These are phyloP conservation scores for Aldabrachelys gigantea DNA, from an alignment of 2,113 vertebrate genomes.

Conservation along the genomic window DNA sequence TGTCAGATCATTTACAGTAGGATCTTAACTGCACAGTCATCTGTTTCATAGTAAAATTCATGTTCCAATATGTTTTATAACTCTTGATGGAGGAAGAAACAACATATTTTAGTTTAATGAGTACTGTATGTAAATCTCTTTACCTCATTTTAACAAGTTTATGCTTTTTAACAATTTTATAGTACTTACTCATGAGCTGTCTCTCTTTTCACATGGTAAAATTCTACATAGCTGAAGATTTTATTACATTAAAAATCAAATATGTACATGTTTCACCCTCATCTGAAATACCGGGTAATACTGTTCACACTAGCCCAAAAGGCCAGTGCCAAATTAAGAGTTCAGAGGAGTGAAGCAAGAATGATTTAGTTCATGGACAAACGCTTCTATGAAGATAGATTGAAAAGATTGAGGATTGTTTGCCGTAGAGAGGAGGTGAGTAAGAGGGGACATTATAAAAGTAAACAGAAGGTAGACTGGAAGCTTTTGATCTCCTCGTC, in stretches of 20 bases:
- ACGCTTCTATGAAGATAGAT: not conserved
- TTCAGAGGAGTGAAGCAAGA: not conserved
- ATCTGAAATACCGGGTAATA: not conserved
- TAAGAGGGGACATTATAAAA: not conserved
- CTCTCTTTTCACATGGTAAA: not conserved
- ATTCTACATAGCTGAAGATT: not conserved
- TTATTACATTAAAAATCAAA: not conserved
- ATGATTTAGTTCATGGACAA: not conserved
- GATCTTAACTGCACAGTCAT: slow-evolving; percentile 18
- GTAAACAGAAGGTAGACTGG: not conserved
- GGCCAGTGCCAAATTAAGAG: not conserved
- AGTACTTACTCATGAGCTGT: not conserved
- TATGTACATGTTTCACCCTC: not conserved
- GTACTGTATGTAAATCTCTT: not conserved
- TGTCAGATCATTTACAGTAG: slow-evolving; percentile 23
- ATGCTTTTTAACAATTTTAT: not conserved
- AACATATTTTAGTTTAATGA: not conserved
- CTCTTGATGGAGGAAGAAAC: not conserved
- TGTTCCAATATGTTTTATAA: not conserved
- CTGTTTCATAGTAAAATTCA: slow-evolving; percentile 1
- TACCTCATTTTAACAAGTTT: not conserved
- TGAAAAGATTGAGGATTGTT: not conserved
- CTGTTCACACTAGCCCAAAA: not conserved
- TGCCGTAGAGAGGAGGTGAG: not conserved
- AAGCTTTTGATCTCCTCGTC: not conserved